Evolutionary conservation across 2,797 vertebrate genomes (phyloP).

Genomic region (Microhierax caerulescens): DNA sequence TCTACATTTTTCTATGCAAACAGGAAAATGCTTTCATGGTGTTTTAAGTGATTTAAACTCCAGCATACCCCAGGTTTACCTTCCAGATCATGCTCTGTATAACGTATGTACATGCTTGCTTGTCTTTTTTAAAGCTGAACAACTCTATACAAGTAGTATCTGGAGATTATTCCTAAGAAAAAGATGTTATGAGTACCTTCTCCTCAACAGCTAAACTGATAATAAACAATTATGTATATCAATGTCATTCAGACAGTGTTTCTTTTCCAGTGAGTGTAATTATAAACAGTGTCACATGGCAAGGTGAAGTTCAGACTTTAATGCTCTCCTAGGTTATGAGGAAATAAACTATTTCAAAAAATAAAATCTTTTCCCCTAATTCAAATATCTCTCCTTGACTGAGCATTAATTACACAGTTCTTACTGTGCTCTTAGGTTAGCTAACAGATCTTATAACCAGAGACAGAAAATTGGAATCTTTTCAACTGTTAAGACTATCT

Average conservation of each 20-base stretch:
- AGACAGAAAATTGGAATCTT: not conserved
- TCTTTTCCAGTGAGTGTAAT: not conserved
- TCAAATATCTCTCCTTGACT: not conserved
- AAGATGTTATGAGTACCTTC: not conserved
- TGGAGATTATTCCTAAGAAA: not conserved
- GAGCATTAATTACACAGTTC: not conserved
- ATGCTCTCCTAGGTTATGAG: not conserved
- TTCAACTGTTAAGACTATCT: not conserved
- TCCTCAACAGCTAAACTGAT: not conserved
- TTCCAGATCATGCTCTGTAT: not conserved
- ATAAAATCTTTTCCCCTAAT: not conserved
- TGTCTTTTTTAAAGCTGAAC: not conserved
- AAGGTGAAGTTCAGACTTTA: not conserved
- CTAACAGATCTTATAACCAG: not conserved
- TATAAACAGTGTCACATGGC: not conserved
- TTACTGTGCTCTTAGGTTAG: not conserved
- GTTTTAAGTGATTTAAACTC: not conserved
- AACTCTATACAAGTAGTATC: not conserved
- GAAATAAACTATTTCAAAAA: not conserved
- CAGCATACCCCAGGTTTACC: not conserved
- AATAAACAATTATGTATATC: not conserved
- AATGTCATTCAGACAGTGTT: not conserved
- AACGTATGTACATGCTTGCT: not conserved
- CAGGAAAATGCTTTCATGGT: not conserved
- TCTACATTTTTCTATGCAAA: not conserved